A percentile compares a stretch with the other conserved stretches of the same genome.
phyloP scores from a whole-genome alignment of 2,797 vertebrate species.

The Ispidina lecontei region DNA sequence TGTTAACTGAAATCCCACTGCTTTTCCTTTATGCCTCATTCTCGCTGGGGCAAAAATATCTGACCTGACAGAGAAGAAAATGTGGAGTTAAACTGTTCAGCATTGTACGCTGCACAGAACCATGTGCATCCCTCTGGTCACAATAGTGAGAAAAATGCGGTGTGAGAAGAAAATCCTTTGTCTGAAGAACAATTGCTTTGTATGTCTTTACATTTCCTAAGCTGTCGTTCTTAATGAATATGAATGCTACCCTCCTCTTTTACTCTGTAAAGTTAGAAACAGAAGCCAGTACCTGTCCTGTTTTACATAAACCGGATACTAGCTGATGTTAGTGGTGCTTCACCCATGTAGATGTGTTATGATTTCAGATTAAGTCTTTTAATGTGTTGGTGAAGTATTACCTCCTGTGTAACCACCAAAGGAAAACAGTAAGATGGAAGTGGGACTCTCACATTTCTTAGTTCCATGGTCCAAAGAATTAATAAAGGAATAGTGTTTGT shows the following conservation, averaged over 20 bases:
- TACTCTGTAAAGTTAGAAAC: not conserved
- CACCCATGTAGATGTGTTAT: accelerated
- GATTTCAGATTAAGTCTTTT: not conserved
- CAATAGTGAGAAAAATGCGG: not conserved
- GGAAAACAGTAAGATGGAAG: not conserved
- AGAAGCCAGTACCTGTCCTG: not conserved
- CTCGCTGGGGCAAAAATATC: not conserved
- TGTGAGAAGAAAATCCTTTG: not conserved
- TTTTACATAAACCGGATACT: not conserved
- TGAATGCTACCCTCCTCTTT: not conserved
- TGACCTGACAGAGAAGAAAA: conserved; percentile 14
- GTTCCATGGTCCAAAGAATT: not conserved
- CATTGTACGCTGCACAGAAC: not conserved
- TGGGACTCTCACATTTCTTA: not conserved
- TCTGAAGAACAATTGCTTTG: not conserved
- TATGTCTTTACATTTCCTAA: not conserved
- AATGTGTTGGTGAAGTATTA: not conserved
- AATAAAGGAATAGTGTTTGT: not conserved
- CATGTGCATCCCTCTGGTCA: not conserved
- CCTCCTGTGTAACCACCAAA: not conserved
- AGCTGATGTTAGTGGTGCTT: not conserved
- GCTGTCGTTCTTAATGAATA: not conserved
- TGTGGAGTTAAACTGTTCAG: not conserved
- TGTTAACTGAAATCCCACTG: not conserved
- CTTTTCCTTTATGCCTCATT: not conserved